Conservation (phyloP, 2,888 invertebrate genomes). For the Cerastis leucographa region DNA sequence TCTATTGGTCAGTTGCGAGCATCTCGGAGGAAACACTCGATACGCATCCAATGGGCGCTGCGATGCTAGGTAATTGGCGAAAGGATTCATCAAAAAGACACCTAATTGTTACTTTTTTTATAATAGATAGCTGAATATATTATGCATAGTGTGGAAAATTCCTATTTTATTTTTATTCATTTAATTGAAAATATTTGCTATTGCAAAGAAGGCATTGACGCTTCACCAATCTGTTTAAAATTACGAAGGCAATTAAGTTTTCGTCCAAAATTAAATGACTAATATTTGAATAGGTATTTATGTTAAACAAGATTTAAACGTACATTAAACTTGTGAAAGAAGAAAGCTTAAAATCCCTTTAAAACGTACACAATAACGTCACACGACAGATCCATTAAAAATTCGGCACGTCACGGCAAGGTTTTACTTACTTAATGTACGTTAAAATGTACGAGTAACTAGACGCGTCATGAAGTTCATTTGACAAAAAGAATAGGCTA, state of each 20-base stretch:
- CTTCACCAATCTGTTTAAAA: background rate
- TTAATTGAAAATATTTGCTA: too few relatives aligned
- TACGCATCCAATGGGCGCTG: too few relatives aligned
- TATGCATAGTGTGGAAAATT: too few relatives aligned
- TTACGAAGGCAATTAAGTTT: background rate
- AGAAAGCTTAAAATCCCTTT: constrained; percentile 3
- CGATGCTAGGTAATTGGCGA: too few relatives aligned
- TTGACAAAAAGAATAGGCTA: constrained; percentile 49
- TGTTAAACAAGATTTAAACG: background rate
- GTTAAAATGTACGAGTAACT: constrained; percentile 51
- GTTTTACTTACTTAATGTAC: constrained; percentile 18
- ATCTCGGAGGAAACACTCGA: too few relatives aligned
- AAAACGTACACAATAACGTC: constrained; percentile 8
- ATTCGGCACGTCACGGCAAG: constrained; percentile 23
- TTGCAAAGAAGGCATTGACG: too few relatives aligned
- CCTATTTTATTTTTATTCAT: too few relatives aligned
- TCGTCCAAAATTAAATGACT: background rate
- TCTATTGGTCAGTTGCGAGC: too few relatives aligned
- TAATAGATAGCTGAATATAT: too few relatives aligned
- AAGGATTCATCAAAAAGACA: too few relatives aligned
- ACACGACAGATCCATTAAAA: constrained; percentile 29
- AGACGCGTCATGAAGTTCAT: constrained; percentile 43
- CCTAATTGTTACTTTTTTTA: too few relatives aligned
- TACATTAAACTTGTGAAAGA: constrained; percentile 1
- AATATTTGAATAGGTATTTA: background rate